Base-by-base conservation (phyloP, 2,888 invertebrate species). In the Cordilura impudica region DNA sequence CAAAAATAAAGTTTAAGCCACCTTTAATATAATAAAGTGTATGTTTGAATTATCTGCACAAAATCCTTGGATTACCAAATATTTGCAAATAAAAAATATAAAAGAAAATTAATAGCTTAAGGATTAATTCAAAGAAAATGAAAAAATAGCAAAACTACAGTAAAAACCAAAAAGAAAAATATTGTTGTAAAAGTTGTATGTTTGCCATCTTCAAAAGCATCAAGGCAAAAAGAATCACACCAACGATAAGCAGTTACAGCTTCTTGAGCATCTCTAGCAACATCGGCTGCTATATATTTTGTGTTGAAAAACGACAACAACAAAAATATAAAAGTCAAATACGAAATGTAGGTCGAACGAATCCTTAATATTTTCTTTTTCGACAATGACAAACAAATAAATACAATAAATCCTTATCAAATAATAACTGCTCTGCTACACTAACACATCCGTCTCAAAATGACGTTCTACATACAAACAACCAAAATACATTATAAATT, bases 341-440 rank as follows among this genome's bases (percentile, higher is more conserved):
- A n/a, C 26, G 63, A 79, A 79, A 79, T 75, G 79, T 79, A 79
- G 79, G 79, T 79, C 79, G 79, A 45, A 61, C 79, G 79, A 45
- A 61, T 72, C 47, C 39, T 63, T 67, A 26, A 69, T 69, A 53
- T 53, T 47, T 67, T 23, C 7, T n/a, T n/a, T n/a, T 45, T 31
- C 2, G 23, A 71, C 18, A 71, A 29, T 19, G 35, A 39, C 35
- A 39, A 39, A 39, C n/a, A 39, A 2, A 39, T 31, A 39, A 39
- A 39, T 39, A 39, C n/a, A 39, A 39, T 39, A 39, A 39, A 39
- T 39, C 35, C 35, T 39, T n/a, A 39, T 39, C 35, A 39, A 39
- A 39, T 39, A 39, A 39, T 39, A 39, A 39, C n/a, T n/a, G n/a
- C n/a, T 39, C n/a, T 39, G n/a, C 35, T 8, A 39, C 35, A 39